Percentiles rank a stretch among this genome's conserved stretches.
Evolutionary conservation across 2,888 invertebrate genomes (phyloP).

Genomic region (Aromia moschata): DNA sequence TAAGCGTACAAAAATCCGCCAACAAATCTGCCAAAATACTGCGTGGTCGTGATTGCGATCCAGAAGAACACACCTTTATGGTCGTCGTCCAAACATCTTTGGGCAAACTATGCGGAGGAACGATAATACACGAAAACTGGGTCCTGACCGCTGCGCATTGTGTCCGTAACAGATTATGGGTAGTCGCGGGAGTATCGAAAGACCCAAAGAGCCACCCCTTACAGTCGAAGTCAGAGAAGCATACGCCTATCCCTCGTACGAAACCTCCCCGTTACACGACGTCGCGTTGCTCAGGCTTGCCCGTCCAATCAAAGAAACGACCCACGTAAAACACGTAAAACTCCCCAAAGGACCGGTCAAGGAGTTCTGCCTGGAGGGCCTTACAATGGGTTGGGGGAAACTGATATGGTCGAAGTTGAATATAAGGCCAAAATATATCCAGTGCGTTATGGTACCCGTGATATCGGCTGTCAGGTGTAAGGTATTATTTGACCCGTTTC

Average conservation of each 20-base stretch:
- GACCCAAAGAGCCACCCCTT: not conserved
- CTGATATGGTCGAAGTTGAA: not conserved
- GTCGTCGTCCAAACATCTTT: not conserved
- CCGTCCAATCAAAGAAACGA: not conserved
- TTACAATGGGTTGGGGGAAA: not conserved
- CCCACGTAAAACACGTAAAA: conserved; percentile 4
- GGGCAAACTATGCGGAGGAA: conserved; percentile 10
- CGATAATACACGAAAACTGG: conserved; percentile 11
- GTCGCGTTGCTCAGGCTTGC: not conserved
- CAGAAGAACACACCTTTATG: not conserved
- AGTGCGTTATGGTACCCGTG: not conserved
- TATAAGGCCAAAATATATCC: not conserved
- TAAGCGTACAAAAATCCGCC: not conserved
- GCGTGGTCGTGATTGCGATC: not conserved
- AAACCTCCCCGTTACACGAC: not conserved
- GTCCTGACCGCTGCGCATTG: conserved; percentile 21
- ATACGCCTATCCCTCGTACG: not conserved
- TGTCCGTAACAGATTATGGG: not conserved
- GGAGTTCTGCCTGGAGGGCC: not conserved
- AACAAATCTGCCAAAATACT: not conserved
- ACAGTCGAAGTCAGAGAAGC: not conserved
- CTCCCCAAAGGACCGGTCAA: not conserved
- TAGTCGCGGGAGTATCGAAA: conserved; percentile 10
- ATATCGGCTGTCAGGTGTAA: not conserved
- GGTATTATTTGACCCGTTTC: not conserved